Conservation (phyloP, 2,113 vertebrate genomes). For the Myotis davidii region DNA sequence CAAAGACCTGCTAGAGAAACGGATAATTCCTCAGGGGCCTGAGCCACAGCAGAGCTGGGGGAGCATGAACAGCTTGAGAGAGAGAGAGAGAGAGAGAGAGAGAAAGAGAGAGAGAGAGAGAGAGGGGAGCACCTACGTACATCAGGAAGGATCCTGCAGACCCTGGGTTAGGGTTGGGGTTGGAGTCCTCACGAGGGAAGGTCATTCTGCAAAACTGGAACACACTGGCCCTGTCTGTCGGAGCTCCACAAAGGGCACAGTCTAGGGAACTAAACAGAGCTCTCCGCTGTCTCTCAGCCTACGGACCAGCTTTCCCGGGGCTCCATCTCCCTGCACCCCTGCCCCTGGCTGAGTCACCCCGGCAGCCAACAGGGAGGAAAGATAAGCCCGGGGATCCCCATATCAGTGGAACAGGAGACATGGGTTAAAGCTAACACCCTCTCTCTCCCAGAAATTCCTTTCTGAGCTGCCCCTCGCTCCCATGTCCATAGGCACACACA, state of each 20-base stretch:
- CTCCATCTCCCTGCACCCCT: neutral
- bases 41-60: neutral
- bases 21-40: neutral
- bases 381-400: neutral
- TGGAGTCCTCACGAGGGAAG: neutral
- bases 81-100: neutral
- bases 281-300: constrained; percentile 68
- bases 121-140: too few species aligned
- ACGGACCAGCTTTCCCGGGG: constrained; percentile 69
- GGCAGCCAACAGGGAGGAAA: neutral
- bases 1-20: neutral
- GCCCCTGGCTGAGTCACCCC: neutral
- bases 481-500: neutral
- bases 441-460: neutral
- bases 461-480: neutral
- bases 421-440: neutral
- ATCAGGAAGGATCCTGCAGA: neutral
- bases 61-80: neutral
- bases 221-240: neutral
- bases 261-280: neutral
- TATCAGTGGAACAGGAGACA: neutral
- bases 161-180: neutral
- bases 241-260: neutral
- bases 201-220: constrained; percentile 32
- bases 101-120: neutral